phyloP scores from a whole-genome alignment of 2,797 vertebrate genomes.

The Xenentodon cancila region DNA sequence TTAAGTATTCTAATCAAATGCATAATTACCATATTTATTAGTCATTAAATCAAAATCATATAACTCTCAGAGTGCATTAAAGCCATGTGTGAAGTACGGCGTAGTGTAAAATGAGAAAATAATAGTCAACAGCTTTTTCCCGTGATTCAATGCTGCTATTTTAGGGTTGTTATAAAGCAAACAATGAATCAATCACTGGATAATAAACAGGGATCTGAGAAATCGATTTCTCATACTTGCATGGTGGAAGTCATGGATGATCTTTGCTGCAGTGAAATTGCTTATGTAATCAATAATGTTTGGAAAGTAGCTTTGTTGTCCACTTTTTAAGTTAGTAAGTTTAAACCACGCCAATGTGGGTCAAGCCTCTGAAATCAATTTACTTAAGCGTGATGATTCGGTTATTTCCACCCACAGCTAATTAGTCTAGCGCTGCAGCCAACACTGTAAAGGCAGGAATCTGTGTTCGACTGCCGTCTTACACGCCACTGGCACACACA shows the following conservation, averaged over 20 bases:
- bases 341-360: conserved; percentile 47
- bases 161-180: conserved; percentile 19
- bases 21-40: too few species aligned
- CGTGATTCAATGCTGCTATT: conserved; percentile 27
- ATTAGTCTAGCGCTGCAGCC: conserved; percentile 47
- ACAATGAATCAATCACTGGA: conserved; percentile 8
- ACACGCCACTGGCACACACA: conserved; percentile 13
- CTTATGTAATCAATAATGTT: conserved; percentile 35
- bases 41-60: neutral
- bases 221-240: conserved; percentile 45
- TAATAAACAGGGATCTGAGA: conserved; percentile 22
- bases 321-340: conserved; percentile 51
- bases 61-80: too few species aligned
- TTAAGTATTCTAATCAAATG: neutral
- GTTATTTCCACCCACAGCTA: conserved; percentile 40
- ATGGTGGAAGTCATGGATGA: conserved; percentile 29
- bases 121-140: too few species aligned
- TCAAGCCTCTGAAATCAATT: conserved; percentile 60
- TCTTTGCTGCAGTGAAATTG: conserved; percentile 8
- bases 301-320: conserved; percentile 35
- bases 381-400: conserved; percentile 1
- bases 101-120: too few species aligned
- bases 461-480: conserved; percentile 26
- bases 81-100: too few species aligned
- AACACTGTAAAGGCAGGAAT: conserved; percentile 35